Evolutionary conservation across 2,888 invertebrate species (phyloP), one percentile per base, ranked within the genome.

Genomic region (Conistra vaccinii): DNA sequence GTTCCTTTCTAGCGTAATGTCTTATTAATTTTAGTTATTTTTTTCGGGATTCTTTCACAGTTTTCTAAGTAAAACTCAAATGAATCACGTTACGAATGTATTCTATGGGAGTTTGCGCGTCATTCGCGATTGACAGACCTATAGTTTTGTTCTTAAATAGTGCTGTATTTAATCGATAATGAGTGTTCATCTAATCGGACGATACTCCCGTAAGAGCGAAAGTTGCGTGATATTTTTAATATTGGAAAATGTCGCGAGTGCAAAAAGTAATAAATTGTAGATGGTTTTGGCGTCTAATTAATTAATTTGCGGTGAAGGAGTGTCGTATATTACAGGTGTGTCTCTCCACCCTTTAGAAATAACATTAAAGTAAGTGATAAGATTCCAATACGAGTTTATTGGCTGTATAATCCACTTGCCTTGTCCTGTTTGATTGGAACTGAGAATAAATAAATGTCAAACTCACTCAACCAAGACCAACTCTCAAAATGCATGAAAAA

Each of bases 11-110:
- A 76, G 73, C 89, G 82, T 87, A 89, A 89, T 90, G 88, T 89
- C 87, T 87, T 89, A 85, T 85, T 91, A 90, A 89, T 90, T 91
- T 90, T 89, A 89, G 86, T 89, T 78, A 72, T 81, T 89, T 89
- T 90, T 90, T 90, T 86, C 85, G 85, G 76, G 84, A 77, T 87
- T 87, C 86, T 90, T 89, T 89, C 81, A 80, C 85, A 84, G 86
- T 90, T 92, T 93, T 93, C 90, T 93, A 91, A 90, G 90, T 92
- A 91, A 90, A 92, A 90, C 85, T 72, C 53, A 69, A 70, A 69
- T 76, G 79, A 81, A 75, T 83, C 80, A 80, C 69, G 65, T 32
- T 71, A 75, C 53, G 26, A 80, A 80, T 73, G 72, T 39, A 57
- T 80, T 83, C 61, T 77, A 39, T 6, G 68, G 60, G 60, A 73